Evolutionary conservation across 2,113 vertebrate species (phyloP), one percentile per base, ranked within the genome.

Genomic region (Nesogale talazaci): DNA sequence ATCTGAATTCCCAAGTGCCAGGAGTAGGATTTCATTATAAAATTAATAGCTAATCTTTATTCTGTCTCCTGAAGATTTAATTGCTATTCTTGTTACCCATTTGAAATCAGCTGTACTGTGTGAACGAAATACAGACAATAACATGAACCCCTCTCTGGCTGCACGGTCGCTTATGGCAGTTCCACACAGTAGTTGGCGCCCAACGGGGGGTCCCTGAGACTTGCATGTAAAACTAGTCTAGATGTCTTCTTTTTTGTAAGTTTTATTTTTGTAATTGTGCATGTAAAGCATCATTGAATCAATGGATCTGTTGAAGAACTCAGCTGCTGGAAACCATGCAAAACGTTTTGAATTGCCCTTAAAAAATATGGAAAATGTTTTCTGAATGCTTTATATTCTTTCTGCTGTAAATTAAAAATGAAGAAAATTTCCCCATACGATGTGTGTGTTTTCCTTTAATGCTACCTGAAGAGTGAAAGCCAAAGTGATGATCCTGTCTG

Each of bases 341-440:
- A 99, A 99, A 99, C 99, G 98, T 99, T 99, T 99, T 99, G 99
- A 99, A 99, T 99, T 99, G 99, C 99, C 99, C 99, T 99, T 99
- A 99, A 99, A 99, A 46, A 99, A 99, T 99, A 99, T 99, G 99
- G 98, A 99, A 99, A 99, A 99, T 99, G 99, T 99, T 99, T 99
- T 99, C 99, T 99, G 99, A 99, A 99, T 99, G 99, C 99, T 99
- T 99, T 99, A 99, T 99, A 99, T 99, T 99, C 99, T 99, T 99
- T 99, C 99, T 99, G 99, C 99, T 99, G 99, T 99, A 99, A 99
- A 99, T 99, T 99, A 99, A 99, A 99, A 99, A 99, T 98, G 97
- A 99, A 99, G 98, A 99, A 99, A 99, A 98, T 98, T 98, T 98
- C 98, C 98, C 98, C 98, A 98, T 97, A 97, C 88, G 92, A 97